Conservation (phyloP, 2,797 vertebrate species). For the Kryptopterus vitreolus region DNA sequence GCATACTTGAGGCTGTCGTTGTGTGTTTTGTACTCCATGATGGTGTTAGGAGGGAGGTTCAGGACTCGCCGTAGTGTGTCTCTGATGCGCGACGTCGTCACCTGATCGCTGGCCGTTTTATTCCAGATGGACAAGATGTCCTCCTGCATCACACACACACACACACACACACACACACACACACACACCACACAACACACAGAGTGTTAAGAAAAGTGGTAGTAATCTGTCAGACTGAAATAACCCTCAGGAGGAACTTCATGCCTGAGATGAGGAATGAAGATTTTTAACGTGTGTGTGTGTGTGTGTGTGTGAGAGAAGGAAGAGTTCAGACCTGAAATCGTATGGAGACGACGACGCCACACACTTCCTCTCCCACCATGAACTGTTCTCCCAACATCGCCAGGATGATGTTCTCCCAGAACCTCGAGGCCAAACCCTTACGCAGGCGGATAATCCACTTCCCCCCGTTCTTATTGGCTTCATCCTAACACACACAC, state of each 20-base stretch:
- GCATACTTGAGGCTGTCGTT: slow-evolving; percentile 81
- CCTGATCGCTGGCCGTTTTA: slow-evolving; percentile 82
- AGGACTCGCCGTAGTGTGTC: slow-evolving; percentile 83
- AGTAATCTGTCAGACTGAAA: no score
- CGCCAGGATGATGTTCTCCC: slow-evolving; percentile 97
- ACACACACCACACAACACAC: background rate
- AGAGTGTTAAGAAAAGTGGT: no score
- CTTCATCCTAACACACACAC: slow-evolving; percentile 73
- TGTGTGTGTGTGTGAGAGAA: background rate
- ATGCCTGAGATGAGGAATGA: background rate
- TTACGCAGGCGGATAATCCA: slow-evolving; percentile 89
- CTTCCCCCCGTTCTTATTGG: slow-evolving; percentile 84
- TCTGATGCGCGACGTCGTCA: slow-evolving; percentile 81
- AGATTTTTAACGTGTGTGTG: no score
- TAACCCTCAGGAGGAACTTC: slow-evolving; percentile 9
- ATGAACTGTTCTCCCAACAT: slow-evolving; percentile 99
- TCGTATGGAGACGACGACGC: slow-evolving; percentile 93
- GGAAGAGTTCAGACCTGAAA: slow-evolving; percentile 80
- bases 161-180: slow-evolving; percentile 12
- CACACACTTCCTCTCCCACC: slow-evolving; percentile 99
- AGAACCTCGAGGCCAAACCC: slow-evolving; percentile 95
- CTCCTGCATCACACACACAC: slow-evolving; percentile 65
- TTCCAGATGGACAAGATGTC: slow-evolving; percentile 88
- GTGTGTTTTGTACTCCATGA: slow-evolving; percentile 89
- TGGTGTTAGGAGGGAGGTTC: slow-evolving; percentile 85